Conservation (phyloP, 2,113 vertebrate genomes). For the Neolamprologus modestus region DNA sequence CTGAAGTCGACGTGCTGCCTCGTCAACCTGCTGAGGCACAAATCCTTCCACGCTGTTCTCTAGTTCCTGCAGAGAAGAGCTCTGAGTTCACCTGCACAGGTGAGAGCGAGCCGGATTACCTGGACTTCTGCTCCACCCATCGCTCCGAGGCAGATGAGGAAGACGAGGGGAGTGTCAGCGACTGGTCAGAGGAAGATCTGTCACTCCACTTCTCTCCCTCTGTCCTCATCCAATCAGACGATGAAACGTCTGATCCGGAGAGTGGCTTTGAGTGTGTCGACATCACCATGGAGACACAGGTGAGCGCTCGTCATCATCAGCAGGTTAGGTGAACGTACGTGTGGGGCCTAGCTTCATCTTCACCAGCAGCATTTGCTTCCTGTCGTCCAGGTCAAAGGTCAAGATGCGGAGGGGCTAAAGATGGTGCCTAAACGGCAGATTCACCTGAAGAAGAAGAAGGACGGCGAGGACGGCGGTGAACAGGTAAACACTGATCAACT, state of each 20-base stretch:
- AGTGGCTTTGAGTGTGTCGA: constrained; percentile 73
- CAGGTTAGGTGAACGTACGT: not conserved
- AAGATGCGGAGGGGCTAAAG: constrained; percentile 61
- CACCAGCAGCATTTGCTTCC: not conserved
- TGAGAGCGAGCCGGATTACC: constrained; percentile 5
- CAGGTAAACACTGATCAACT: not conserved
- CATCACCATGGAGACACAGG: constrained; percentile 70
- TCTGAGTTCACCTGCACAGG: not conserved
- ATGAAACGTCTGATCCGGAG: constrained; percentile 64
- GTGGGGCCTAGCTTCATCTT: not conserved
- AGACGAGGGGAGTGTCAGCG: constrained; percentile 55
- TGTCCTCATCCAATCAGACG: constrained; percentile 27
- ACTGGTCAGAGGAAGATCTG: constrained; percentile 66
- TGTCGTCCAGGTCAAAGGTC: not conserved
- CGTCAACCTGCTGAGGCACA: not conserved
- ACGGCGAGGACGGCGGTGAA: constrained; percentile 29
- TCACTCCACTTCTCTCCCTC: constrained; percentile 49
- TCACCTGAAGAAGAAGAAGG: constrained; percentile 76
- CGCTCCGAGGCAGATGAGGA: not conserved
- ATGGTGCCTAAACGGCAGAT: constrained; percentile 88
- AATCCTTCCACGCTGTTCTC: not conserved
- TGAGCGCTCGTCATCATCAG: not conserved
- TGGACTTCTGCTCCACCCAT: constrained; percentile 62
- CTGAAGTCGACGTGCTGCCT: constrained; percentile 9
- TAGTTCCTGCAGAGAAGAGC: not conserved